Evolutionary conservation across 2,113 vertebrate genomes (phyloP), one percentile per base, ranked within the genome.

Genomic region (Reinhardtius hippoglossoides): DNA sequence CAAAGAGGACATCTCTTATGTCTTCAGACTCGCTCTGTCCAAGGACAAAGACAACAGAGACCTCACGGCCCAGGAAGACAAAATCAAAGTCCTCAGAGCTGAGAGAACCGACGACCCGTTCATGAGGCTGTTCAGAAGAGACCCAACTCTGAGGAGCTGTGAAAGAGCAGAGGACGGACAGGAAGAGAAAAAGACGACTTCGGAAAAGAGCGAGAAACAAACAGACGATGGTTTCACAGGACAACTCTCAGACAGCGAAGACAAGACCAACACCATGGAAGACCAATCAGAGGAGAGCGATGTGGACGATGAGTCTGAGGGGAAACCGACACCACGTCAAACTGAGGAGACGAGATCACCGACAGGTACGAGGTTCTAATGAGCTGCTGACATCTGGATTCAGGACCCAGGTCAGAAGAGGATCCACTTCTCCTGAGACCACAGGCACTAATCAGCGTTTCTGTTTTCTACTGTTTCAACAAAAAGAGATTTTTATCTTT

Each of bases 1-100:
- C 5, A 87, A n/a, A 63, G 85, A 87, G 3, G 82, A 87, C 63
- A 8, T 91, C 4, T 71, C 81, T 2, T 86, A 13, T 6, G 55
- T 86, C 62, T 88, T 88, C 68, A 76, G 50, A 10, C 71, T 78
- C 0, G 0, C 71, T 4, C 71, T 23, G 52, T 62, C 24, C 54
- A 84, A 81, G 55, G 82, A 87, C 4, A 65, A 26, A 27, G 80
- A 78, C 3, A 62, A 74, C 5, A 75, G 55, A 16, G 20, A 21
- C 1, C 15, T 9, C 13, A 0, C 54, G 8, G 27, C 3, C 15
- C 4, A 50, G 46, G 16, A 50, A 0, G 16, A 18, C 15, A 63
- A 59, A 7, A 18, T 61, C 23, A 83, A 76, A 69, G 46, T 4
- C 26, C 24, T 21, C 1, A 59, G 24, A 48, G 13, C 65, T 14